Conservation (phyloP, 1,140 invertebrate species). For the Papilio xuthus region DNA sequence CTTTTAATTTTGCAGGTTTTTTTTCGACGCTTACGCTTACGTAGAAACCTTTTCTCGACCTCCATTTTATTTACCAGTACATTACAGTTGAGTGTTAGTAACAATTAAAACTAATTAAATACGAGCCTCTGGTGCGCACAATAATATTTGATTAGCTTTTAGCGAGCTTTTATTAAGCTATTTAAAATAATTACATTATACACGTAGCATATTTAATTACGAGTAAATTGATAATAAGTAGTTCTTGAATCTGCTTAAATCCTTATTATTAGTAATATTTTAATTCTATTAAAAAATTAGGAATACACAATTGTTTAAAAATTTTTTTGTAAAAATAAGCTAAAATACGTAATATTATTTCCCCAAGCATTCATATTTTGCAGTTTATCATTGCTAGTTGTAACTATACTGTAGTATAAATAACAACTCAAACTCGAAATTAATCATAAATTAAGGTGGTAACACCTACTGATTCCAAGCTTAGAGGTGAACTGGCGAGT, state of each 20-base stretch:
- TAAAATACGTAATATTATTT: background rate
- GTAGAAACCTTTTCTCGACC: slow-evolving; percentile 27
- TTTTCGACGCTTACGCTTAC: slow-evolving; percentile 27
- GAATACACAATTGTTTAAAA: no score
- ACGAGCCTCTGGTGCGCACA: background rate
- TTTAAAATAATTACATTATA: slow-evolving; percentile 23
- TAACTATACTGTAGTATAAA: background rate
- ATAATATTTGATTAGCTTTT: slow-evolving; percentile 23
- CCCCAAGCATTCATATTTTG: no score
- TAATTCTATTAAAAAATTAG: background rate
- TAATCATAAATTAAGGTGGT: background rate
- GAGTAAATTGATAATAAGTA: background rate
- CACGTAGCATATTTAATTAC: background rate
- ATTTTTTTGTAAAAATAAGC: no score
- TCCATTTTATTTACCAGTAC: slow-evolving; percentile 28
- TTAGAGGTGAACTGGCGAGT: background rate
- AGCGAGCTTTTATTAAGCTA: slow-evolving; percentile 4
- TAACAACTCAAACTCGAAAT: background rate
- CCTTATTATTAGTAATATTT: background rate
- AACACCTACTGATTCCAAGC: background rate
- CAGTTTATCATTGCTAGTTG: background rate
- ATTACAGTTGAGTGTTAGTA: slow-evolving; percentile 26
- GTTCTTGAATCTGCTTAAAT: background rate
- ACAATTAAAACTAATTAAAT: slow-evolving; percentile 35
- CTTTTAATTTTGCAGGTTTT: slow-evolving; percentile 36